Percentiles rank a stretch among this genome's conserved stretches.
These are phyloP conservation scores for Ichneumoninae sp. DNA, from an alignment of 2,888 invertebrate genomes.

Conservation along the genomic window DNA sequence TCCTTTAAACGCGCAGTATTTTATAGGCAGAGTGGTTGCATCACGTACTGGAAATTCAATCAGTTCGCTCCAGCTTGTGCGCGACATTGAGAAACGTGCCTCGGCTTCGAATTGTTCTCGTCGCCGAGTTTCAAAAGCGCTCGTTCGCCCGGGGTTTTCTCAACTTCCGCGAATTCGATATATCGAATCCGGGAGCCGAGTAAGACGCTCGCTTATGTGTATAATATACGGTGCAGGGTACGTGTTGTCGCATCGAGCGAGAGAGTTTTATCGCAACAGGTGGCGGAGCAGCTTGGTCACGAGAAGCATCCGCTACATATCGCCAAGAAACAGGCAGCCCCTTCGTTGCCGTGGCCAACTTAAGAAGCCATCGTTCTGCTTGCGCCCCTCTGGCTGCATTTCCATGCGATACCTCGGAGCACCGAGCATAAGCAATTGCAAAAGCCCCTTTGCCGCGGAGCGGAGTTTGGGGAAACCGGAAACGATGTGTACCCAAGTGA, in stretches of 20 bases:
- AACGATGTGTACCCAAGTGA: background rate
- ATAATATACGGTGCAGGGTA: background rate
- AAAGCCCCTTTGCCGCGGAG: background rate
- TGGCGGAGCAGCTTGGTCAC: constrained; percentile 65
- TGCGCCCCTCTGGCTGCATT: background rate
- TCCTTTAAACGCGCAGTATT: background rate
- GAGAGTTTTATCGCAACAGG: constrained; percentile 77
- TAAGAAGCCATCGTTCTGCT: constrained; percentile 25
- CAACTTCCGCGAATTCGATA: constrained; percentile 32
- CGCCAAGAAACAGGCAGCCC: background rate
- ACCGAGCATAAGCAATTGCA: background rate
- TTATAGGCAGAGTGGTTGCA: constrained; percentile 20
- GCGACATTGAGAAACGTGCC: constrained; percentile 59
- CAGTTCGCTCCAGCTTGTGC: constrained; percentile 35
- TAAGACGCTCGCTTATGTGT: constrained; percentile 12
- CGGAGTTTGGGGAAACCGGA: background rate
- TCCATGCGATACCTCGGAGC: background rate
- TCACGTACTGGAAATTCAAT: constrained; percentile 53
- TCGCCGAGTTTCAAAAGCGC: constrained; percentile 24
- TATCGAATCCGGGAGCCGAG: constrained; percentile 35
- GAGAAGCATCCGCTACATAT: constrained; percentile 22
- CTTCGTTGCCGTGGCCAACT: constrained; percentile 8
- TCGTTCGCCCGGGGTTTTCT: constrained; percentile 12
- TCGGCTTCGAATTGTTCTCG: constrained; percentile 47
- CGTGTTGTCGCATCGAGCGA: constrained; percentile 67